Evolutionary conservation across 1,140 invertebrate species (phyloP).

Genomic region (Paraescarpia echinospica): DNA sequence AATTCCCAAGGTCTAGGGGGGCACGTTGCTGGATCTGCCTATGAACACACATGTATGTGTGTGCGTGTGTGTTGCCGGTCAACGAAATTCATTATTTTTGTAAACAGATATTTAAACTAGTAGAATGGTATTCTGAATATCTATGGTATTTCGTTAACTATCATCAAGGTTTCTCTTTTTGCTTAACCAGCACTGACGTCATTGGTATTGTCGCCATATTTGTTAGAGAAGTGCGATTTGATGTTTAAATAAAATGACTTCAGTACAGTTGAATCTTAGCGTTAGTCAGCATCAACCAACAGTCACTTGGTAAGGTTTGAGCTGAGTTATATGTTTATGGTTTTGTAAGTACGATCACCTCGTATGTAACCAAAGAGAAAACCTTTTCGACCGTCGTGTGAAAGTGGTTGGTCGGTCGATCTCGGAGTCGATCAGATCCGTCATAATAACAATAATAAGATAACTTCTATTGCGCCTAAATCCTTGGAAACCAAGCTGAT

Average conservation of each 20-base stretch:
- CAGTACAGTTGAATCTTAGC: neutral
- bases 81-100: too few relatives aligned
- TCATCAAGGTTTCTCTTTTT: neutral
- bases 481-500: too few relatives aligned
- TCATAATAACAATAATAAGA: too few relatives aligned
- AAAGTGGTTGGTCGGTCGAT: neutral
- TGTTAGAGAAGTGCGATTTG: neutral
- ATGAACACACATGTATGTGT: too few relatives aligned
- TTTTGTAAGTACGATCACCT: neutral
- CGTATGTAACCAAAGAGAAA: neutral
- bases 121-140: too few relatives aligned
- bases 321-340: neutral
- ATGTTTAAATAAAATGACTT: slow-evolving; percentile 2
- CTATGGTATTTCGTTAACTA: neutral
- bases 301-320: neutral
- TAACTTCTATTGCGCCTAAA: too few relatives aligned
- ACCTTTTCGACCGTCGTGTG: neutral
- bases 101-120: too few relatives aligned
- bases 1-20: too few relatives aligned
- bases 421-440: too few relatives aligned
- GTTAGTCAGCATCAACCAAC: neutral
- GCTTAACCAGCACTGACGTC: neutral
- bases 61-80: too few relatives aligned
- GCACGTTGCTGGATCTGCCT: too few relatives aligned
- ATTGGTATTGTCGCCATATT: slow-evolving; percentile 1